phyloP scores from a whole-genome alignment of 2,113 vertebrate genomes.

The Baryphthengus martii region DNA sequence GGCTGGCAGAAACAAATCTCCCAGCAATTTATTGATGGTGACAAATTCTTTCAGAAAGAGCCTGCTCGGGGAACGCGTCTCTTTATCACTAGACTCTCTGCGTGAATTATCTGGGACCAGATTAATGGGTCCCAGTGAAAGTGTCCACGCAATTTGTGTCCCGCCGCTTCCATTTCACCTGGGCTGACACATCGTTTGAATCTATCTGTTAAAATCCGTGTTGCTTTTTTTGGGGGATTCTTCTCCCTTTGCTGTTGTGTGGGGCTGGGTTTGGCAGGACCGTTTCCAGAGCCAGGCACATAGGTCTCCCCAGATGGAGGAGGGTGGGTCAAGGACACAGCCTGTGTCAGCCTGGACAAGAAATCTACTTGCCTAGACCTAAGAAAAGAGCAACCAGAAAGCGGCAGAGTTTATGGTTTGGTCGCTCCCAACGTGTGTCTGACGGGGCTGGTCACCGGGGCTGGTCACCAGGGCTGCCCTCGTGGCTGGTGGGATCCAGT shows the following conservation, averaged over 20 bases:
- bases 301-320: background rate
- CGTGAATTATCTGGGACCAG: background rate
- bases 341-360: background rate
- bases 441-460: background rate
- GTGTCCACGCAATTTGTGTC: background rate
- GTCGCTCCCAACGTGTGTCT: background rate
- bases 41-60: background rate
- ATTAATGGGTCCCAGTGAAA: background rate
- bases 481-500: background rate
- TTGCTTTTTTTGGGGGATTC: background rate
- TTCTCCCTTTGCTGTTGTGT: background rate
- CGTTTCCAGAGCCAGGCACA: background rate
- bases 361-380: too few species aligned
- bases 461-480: background rate
- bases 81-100: background rate
- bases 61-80: background rate
- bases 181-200: background rate
- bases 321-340: background rate
- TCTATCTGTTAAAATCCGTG: background rate
- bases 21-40: background rate
- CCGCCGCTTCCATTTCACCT: background rate
- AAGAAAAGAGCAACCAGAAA: background rate
- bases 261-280: background rate
- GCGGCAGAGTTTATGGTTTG: background rate
- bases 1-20: conserved; percentile 30